Evolutionary conservation across 2,113 vertebrate species (phyloP).

Genomic region (Bombycilla garrulus): DNA sequence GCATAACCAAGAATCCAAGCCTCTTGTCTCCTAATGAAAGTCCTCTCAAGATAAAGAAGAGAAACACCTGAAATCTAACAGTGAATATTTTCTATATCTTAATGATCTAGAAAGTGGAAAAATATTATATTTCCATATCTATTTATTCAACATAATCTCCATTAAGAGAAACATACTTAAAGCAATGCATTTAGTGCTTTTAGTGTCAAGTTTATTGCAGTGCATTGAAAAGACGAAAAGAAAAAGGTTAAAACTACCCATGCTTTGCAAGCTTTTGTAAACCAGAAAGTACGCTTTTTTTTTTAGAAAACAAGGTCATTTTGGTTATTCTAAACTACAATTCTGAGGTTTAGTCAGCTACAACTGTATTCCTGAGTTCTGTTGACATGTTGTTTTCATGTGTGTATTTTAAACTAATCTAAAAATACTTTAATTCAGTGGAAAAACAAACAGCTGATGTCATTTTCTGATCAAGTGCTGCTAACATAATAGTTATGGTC

Average conservation of each 20-base stretch:
- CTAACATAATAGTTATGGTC: background rate
- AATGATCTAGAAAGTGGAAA: background rate
- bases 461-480: background rate
- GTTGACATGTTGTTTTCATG: background rate
- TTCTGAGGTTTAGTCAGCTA: background rate
- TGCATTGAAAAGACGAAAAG: background rate
- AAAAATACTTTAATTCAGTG: slow-evolving; percentile 42
- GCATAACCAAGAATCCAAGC: background rate
- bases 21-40: background rate
- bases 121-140: background rate
- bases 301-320: background rate
- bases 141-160: background rate
- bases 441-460: slow-evolving; percentile 38
- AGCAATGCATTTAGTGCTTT: background rate
- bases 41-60: background rate
- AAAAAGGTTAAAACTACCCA: background rate
- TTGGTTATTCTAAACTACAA: background rate
- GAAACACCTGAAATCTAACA: background rate
- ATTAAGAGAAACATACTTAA: background rate
- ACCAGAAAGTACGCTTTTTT: background rate
- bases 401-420: slow-evolving; percentile 8
- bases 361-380: background rate
- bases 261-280: background rate
- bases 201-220: background rate
- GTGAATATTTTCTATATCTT: background rate